These are phyloP conservation scores for Drosophila greeni DNA, from an alignment of 2,888 invertebrate species.

Conservation along the genomic window DNA sequence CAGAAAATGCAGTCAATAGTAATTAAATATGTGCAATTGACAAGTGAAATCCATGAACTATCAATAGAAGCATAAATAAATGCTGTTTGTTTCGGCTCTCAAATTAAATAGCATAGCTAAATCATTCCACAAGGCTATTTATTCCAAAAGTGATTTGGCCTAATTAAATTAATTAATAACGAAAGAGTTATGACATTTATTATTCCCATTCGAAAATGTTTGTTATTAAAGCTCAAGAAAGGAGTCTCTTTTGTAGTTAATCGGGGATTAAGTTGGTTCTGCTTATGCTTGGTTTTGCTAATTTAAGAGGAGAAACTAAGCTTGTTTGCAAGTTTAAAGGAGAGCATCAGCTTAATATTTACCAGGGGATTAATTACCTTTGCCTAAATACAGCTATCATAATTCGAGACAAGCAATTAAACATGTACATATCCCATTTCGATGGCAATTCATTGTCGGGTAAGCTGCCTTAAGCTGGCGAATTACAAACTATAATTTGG, in stretches of 20 bases:
- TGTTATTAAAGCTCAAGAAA: background rate
- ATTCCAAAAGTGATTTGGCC: background rate
- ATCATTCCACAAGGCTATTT: background rate
- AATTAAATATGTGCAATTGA: conserved; percentile 1
- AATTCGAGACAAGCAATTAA: background rate
- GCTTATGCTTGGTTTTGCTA: background rate
- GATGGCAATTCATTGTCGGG: background rate
- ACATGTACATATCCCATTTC: background rate
- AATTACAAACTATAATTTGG: conserved; percentile 16
- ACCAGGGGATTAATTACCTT: background rate
- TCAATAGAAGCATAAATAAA: conserved; percentile 1
- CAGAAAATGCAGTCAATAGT: background rate
- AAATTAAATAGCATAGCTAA: background rate
- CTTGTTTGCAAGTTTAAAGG: background rate
- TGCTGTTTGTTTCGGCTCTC: background rate
- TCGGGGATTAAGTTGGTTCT: background rate
- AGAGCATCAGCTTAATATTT: background rate
- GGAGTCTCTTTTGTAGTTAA: background rate
- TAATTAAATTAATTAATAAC: conserved; percentile 4
- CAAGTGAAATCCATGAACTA: background rate
- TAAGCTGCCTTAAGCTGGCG: conserved; percentile 9
- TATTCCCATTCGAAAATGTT: background rate
- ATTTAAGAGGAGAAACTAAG: background rate
- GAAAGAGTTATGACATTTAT: background rate
- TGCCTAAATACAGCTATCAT: background rate